Base-by-base conservation (phyloP, 2,113 vertebrate genomes). In the Xenopus borealis region DNA sequence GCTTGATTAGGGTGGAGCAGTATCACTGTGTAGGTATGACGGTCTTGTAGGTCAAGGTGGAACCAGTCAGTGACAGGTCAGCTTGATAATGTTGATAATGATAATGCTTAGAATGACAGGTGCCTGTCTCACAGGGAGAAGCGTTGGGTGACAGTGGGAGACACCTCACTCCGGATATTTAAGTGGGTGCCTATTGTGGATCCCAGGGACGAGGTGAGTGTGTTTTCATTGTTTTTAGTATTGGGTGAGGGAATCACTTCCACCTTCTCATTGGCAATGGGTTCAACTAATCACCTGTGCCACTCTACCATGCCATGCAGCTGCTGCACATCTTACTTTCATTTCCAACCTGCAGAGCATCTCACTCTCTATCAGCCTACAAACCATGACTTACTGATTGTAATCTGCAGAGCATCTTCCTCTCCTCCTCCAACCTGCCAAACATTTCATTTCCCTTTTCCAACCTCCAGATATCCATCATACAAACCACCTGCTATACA, bases 131-230 rank as follows among this genome's bases (percentile, higher is more conserved):
- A 64, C 81, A 88, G 87, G 87, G 87, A 88, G 82, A 88, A 88
- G 68, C 85, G 85, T 33, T 88, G 87, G 87, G 87, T 88, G 80
- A 88, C 87, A 4, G 86, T 88, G 78, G 86, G 87, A 0, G 87
- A 88, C 72, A 88, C 87, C 40, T 88, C 87, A 65, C 82, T 88
- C 72, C 84, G 87, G 53, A 88, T 88, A 84, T 88, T 82, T 86
- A 88, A 88, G 79, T 88, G 87, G 87, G 87, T 88, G 62, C 87
- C 87, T 3, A 84, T 88, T 70, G 83, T 88, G 78, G 87, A 88
- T 71, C 85, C 86, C 66, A 83, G 85, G 33, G 85, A 87, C 46
- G 86, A 88, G 86, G 86, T 87, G 72, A 53, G 50, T 53, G 4
- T 4, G 47, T 53, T 14, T 12, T 4, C 4, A 6, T 40, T 40